Base-by-base conservation (phyloP, 2,113 vertebrate genomes). In the Poeciliopsis turrubarensis region DNA sequence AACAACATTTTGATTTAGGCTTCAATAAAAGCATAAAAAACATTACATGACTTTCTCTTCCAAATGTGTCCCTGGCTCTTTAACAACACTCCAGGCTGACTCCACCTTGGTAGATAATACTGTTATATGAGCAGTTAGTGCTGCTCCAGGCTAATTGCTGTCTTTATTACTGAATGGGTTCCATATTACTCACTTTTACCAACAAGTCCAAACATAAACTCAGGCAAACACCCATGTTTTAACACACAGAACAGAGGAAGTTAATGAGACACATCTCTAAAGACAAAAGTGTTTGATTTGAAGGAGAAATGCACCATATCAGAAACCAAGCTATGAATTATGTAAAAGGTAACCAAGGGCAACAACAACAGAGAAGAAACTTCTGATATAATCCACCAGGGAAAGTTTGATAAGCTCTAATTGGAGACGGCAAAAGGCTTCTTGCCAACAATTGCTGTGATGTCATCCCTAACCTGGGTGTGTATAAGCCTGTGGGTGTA, bases 81-180 rank as follows among this genome's bases (percentile, higher is more conserved):
- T 27, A 8, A 57, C 65, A 66, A 22, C 62, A 68, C 22, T 62
- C 44, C 62, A 17, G 37, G 72, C 61, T 51, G 70, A 80, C 51
- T 47, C 68, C 72, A 34, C 74, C 72, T 78, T 29, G 70, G 61
- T 44, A 72, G 77, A 75, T 81, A 84, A 80, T 64, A 57, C 32
- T 26, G 83, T 86, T 85, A 74, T 70, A 78, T 83, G 86, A 89
- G 77, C 76, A 72, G 78, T 64, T 72, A 30, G 22, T 9, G 47
- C 66, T 9, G 68, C 69, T 77, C 65, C 64, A 31, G 19, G 39
- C 70, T 37, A 37, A 0, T 2, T 57, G 68, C 85, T 37, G 51
- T 3, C 8, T 69, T 75, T 22, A 61, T 3, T 57, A 63, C 9
- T 1, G 65, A 81, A 84, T 80, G 63, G 79, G 77, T 86, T 8